A percentile compares a stretch with the other conserved stretches of the same genome.
phyloP scores from a whole-genome alignment of 2,888 invertebrate genomes.

The Neuroscelio doddi region DNA sequence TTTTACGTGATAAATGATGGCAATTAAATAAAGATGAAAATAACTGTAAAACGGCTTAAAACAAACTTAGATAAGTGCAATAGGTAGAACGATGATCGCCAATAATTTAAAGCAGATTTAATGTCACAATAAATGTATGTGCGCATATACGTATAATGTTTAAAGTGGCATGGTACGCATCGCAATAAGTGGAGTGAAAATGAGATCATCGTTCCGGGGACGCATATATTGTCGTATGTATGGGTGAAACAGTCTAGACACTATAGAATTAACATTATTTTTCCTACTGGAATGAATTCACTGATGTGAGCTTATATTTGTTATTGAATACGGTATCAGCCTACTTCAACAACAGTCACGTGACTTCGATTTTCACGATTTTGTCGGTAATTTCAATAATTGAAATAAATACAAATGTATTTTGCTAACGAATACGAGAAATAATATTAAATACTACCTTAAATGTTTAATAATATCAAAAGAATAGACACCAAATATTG shows the following conservation, averaged over 20 bases:
- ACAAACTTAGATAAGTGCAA: constrained; percentile 10
- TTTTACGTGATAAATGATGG: too few species aligned
- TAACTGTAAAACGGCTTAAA: too few species aligned
- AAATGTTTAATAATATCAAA: too few species aligned
- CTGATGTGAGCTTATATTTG: background rate
- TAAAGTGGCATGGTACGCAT: constrained; percentile 24
- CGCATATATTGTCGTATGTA: constrained; percentile 28
- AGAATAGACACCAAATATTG: too few species aligned
- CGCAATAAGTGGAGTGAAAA: constrained; percentile 62
- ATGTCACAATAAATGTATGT: constrained; percentile 19
- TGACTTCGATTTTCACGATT: too few species aligned
- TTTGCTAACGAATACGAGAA: too few species aligned
- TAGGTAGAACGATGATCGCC: constrained; percentile 9
- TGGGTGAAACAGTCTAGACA: constrained; percentile 5
- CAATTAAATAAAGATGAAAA: too few species aligned
- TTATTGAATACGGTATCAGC: too few species aligned
- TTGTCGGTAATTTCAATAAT: background rate
- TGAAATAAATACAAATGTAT: background rate
- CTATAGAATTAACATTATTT: background rate
- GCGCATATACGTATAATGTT: constrained; percentile 14
- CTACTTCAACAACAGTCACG: background rate
- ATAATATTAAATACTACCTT: too few species aligned
- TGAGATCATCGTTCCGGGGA: constrained; percentile 63
- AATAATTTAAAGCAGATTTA: constrained; percentile 21
- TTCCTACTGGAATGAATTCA: background rate